phyloP scores from a whole-genome alignment of 1,140 invertebrate genomes.

The Kradibia gibbosae region DNA sequence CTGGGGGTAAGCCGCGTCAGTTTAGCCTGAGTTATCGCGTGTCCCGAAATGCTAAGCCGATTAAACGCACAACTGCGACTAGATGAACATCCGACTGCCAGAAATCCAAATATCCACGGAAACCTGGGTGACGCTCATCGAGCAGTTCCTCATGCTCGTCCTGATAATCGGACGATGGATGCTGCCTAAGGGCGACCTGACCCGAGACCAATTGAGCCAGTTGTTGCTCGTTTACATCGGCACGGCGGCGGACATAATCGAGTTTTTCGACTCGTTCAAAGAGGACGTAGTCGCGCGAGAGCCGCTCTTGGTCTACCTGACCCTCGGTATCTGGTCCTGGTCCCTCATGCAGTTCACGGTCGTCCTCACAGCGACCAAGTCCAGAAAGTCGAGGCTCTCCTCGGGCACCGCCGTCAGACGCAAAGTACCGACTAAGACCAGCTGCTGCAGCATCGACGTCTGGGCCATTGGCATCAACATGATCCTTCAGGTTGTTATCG shows the following conservation, averaged over 20 bases:
- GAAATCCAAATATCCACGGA: constrained; percentile 80
- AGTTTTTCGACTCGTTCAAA: constrained; percentile 96
- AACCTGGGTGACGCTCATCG: constrained; percentile 89
- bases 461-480: constrained; percentile 87
- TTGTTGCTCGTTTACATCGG: constrained; percentile 89
- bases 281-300: constrained; percentile 85
- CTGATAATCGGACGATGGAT: constrained; percentile 92
- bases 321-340: constrained; percentile 90
- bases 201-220: constrained; percentile 91
- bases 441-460: constrained; percentile 87
- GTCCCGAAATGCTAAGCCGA: not conserved
- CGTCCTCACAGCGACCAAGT: constrained; percentile 89
- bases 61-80: not conserved
- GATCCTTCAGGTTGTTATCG: constrained; percentile 74
- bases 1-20: constrained; percentile 69
- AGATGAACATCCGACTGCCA: constrained; percentile 75
- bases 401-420: constrained; percentile 70
- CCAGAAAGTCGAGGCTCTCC: constrained; percentile 80
- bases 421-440: constrained; percentile 65
- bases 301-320: constrained; percentile 82
- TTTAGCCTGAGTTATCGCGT: not conserved
- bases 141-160: constrained; percentile 91
- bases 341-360: constrained; percentile 92
- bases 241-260: constrained; percentile 95
- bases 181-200: constrained; percentile 90